Evolutionary conservation across 2,797 vertebrate species (phyloP).

Genomic region (Melanotaenia trifasciata): DNA sequence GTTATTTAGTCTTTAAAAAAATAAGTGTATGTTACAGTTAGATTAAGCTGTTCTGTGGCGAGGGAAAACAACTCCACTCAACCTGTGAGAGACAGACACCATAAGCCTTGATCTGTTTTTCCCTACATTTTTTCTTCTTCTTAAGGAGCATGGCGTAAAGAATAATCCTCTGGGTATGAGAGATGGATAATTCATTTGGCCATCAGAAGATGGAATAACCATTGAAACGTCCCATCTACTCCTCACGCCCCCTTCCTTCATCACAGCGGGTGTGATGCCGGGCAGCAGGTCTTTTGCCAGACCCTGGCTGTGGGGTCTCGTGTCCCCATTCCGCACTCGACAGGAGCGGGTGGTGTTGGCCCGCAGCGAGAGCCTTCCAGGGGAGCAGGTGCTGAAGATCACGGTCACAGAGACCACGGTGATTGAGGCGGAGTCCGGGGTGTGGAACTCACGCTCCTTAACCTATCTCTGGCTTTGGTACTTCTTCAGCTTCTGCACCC

Average conservation of each 20-base stretch:
- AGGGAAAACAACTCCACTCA: no score
- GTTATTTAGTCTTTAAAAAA: no score
- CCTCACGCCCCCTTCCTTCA: slow-evolving; percentile 11
- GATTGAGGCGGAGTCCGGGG: slow-evolving; percentile 91
- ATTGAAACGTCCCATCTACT: neutral
- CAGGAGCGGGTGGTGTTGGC: slow-evolving; percentile 86
- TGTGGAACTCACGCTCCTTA: slow-evolving; percentile 89
- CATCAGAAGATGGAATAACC: slow-evolving; percentile 60
- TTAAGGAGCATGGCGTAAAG: neutral
- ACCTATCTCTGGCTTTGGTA: slow-evolving; percentile 92
- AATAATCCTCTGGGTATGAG: neutral
- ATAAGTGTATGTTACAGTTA: no score
- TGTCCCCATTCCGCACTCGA: slow-evolving; percentile 78
- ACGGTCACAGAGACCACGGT: slow-evolving; percentile 94
- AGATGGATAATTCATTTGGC: neutral
- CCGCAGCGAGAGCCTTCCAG: slow-evolving; percentile 85
- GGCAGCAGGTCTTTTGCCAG: slow-evolving; percentile 66
- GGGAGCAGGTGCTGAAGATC: slow-evolving; percentile 91
- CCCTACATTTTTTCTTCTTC: neutral
- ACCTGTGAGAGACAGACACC: no score
- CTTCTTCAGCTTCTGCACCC: slow-evolving; percentile 98
- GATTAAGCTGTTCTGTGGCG: no score
- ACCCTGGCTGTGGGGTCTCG: slow-evolving; percentile 70
- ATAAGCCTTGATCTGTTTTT: neutral
- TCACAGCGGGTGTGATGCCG: slow-evolving; percentile 55